Evolutionary conservation across 2,113 vertebrate species (phyloP).

Genomic region (Syrmaticus mikado): DNA sequence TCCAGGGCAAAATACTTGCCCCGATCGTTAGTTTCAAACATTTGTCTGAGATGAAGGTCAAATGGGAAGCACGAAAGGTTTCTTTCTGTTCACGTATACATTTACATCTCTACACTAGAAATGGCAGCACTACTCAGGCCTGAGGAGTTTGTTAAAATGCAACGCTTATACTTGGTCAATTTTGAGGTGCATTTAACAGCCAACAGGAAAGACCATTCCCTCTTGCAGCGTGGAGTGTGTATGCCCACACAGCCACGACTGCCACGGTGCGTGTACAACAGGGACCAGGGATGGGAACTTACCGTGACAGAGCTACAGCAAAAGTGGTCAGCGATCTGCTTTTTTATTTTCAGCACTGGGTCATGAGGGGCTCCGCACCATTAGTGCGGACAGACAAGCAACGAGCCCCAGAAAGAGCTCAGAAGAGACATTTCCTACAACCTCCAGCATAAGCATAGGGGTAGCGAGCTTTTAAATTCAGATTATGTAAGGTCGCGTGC

Average conservation of each 20-base stretch:
- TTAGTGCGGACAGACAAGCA: neutral
- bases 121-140: neutral
- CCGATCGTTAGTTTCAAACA: neutral
- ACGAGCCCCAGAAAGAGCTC: neutral
- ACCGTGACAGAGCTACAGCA: neutral
- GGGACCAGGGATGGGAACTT: neutral
- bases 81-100: neutral
- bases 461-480: constrained; percentile 36
- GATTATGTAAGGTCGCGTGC: constrained; percentile 60
- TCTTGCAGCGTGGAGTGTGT: neutral
- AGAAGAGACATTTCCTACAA: constrained; percentile 1
- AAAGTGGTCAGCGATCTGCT: constrained; percentile 12
- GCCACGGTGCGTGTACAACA: neutral
- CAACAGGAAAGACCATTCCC: neutral
- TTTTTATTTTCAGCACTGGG: neutral
- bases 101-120: neutral
- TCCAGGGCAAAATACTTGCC: neutral
- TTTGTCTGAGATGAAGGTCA: constrained; percentile 55
- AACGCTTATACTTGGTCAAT: constrained; percentile 44
- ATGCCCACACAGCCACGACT: neutral
- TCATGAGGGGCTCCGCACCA: neutral
- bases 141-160: constrained; percentile 45
- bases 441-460: neutral
- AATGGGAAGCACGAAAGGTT: constrained; percentile 16
- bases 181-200: constrained; percentile 47